Evolutionary conservation across 1,140 invertebrate genomes (phyloP).

Genomic region (Wiebesia pumilae): DNA sequence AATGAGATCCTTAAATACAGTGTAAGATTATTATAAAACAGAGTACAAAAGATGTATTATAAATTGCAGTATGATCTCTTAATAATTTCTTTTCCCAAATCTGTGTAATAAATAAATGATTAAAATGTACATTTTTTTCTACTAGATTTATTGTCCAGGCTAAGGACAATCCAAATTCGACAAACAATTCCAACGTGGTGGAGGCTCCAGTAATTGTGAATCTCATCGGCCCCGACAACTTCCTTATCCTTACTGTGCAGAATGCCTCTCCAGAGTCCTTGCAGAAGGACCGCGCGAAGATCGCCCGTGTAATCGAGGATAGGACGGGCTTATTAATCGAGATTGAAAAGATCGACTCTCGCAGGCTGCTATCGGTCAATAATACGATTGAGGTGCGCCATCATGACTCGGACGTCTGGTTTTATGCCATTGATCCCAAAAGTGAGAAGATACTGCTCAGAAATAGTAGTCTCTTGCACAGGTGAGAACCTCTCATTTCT

Average conservation of each 20-base stretch:
- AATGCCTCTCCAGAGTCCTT: constrained; percentile 84
- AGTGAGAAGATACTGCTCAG: constrained; percentile 84
- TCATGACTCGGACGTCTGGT: constrained; percentile 89
- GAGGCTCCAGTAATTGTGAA: constrained; percentile 83
- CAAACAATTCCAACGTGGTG: constrained; percentile 78
- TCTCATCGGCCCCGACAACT: constrained; percentile 80
- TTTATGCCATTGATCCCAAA: constrained; percentile 88
- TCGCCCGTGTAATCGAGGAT: constrained; percentile 83
- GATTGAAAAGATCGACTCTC: constrained; percentile 84
- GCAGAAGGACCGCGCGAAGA: constrained; percentile 78
- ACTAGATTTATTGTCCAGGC: constrained; percentile 82
- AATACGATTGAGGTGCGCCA: constrained; percentile 83
- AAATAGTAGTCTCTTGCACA: constrained; percentile 82
- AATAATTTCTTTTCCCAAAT: too few species aligned
- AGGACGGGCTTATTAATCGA: constrained; percentile 84
- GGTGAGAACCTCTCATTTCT: constrained; percentile 71
- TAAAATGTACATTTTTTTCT: too few species aligned
- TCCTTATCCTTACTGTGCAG: constrained; percentile 86
- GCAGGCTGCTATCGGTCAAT: constrained; percentile 82
- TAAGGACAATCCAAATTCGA: constrained; percentile 82
- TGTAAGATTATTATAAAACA: too few species aligned
- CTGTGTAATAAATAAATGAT: too few species aligned
- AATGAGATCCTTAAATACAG: too few species aligned
- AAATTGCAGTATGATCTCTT: too few species aligned
- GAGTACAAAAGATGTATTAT: too few species aligned